Evolutionary conservation across 2,797 vertebrate species (phyloP), one percentile per base, ranked within the genome.

Genomic region (Hypotaenidia philippensis): DNA sequence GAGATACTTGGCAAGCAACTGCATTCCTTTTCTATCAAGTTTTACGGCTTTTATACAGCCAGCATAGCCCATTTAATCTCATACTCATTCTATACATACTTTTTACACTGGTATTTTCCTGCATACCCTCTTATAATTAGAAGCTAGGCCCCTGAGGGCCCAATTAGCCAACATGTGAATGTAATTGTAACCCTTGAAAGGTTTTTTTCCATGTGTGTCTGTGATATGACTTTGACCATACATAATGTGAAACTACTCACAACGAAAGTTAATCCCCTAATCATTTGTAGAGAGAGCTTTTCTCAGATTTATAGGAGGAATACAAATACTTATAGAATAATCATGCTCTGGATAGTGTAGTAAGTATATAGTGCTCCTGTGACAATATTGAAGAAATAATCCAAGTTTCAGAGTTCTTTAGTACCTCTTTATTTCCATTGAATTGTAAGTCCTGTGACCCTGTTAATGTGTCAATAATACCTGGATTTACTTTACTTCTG

Each of bases 101-200:
- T 77, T 91, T 97, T 96, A 96, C 94, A 93, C 95, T 94, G 70
- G 93, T 97, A 96, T 97, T 97, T 98, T 97, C 97, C 95, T 97
- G 86, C 90, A 72, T 97, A 91, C 74, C 61, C 80, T 96, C 86
- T 96, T 97, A 93, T 98, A 98, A 98, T 98, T 98, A 98, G 97
- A 89, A 97, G 90, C 81, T 86, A 97, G 90, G 96, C 96, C 98
- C 97, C 97, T 66, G 97, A 97, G 97, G 97, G 97, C 97, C 97
- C 97, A 98, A 98, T 98, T 98, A 98, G 90, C 93, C 82, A 97
- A 98, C 97, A 98, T 97, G 95, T 97, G 97, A 98, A 97, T 96
- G 94, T 97, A 98, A 98, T 98, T 98, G 97, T 98, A 97, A 97
- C 82, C 97, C 87, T 87, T 97, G 66, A 97, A 95, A 97, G 93